Base-by-base conservation (phyloP, 37 sponge, comb jelly and placozoan genomes). In the Sycon ciliatum region DNA sequence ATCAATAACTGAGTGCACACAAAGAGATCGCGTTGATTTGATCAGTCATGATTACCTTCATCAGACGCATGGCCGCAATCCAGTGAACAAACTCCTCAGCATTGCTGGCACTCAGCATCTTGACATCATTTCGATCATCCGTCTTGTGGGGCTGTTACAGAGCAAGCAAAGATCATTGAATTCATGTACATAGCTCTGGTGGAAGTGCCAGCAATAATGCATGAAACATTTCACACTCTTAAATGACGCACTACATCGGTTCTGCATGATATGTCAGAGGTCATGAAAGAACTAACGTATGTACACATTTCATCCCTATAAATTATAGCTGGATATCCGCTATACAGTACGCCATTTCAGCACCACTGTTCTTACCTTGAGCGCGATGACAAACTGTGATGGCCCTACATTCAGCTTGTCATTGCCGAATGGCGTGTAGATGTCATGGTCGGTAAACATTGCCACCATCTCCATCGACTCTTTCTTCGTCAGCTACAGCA, bases 91-190 rank as follows among this genome's bases (percentile, higher is more conserved):
- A 36, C 13, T 72, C 37, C 2, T 18, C 16, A 0, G 60, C 55
- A 56, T 78, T 73, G 18, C 67, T 36, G 9, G 73, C 81, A 79
- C 89, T 77, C 38, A 86, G 75, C 4, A 81, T 22, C 32, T 69
- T 81, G 38, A 74, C 23, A 52, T 89, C 89, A 16, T 81, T 81
- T 39, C 64, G 56, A 40, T 72, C 81, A 71, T 73, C 81, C 3
- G 89, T 84, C 55, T 39, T 36, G 7, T 38, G 52, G 2, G 85
- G 85, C 89, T 89, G 35, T 23, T n/a, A 32, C 20, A 32, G 32
- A 6, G 35, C n/a, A 76, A 7, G 16, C 32, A 24, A 60, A 60
- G 9, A 24, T 60, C 63, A 60, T 23, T 30, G 31, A 22, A n/a
- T n/a, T n/a, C n/a, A n/a, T n/a, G n/a, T n/a, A n/a, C n/a, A n/a